Base-by-base conservation (phyloP, 2,797 vertebrate species). In the Sitta carolinensis region DNA sequence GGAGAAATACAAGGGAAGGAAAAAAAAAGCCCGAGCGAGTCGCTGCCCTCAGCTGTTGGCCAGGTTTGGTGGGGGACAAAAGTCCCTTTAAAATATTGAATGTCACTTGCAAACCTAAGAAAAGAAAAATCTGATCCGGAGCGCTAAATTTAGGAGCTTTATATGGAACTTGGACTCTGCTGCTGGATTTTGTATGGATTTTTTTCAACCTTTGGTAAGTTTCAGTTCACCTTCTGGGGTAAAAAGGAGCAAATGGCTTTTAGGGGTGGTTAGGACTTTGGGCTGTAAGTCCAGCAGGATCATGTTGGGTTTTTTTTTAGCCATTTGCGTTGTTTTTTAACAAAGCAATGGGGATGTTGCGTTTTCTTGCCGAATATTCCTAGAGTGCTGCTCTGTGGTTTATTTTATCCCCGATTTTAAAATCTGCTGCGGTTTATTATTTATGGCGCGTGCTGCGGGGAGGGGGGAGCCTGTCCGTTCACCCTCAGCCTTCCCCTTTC, bases 141-240 rank as follows among this genome's bases (percentile, higher is more conserved):
- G 84, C 10, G 67, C 96, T 97, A 95, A 95, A 96, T 95, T 92
- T 96, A 94, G 94, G 90, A 96, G 91, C 80, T 97, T 97, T 96
- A 91, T 97, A 94, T 97, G 95, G 96, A 91, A 95, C 95, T 95
- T 95, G 96, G 95, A 96, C 91, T 92, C 77, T 78, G 84, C 94
- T 91, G 92, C 93, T 96, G 95, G 95, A 97, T 97, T 96, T 97
- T 97, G 94, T 97, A 97, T 97, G 97, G 97, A 97, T 97, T 96
- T 96, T 96, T 96, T 95, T 93, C 96, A 84, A 61, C 95, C 95
- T 89, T 91, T 82, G 96, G 96, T 97, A 97, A 97, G 97, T 97
- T 97, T 95, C 27, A 47, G 70, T 96, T 95, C 94, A 79, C 93
- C 95, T 93, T 91, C 74, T 42, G 69, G 90, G 94, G 87, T 89